Evolutionary conservation across 2,888 invertebrate species (phyloP).

Genomic region (Eurois occulta): DNA sequence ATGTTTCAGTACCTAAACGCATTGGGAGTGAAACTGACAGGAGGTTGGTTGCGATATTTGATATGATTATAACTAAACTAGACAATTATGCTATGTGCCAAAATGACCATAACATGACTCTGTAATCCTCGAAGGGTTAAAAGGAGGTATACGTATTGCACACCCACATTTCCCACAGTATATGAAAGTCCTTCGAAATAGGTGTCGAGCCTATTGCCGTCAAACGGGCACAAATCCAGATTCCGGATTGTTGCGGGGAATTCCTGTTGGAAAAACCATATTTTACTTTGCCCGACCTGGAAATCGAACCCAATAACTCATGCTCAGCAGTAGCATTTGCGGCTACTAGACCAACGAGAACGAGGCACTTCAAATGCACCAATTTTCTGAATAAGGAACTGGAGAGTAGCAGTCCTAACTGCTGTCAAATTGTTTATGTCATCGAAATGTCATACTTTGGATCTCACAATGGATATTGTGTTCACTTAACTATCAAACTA

Average conservation of each 20-base stretch:
- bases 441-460: slow-evolving; percentile 9
- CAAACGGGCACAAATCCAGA: neutral
- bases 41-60: slow-evolving; percentile 2
- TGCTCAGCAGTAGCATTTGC: neutral
- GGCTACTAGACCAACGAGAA: neutral
- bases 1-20: neutral
- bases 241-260: neutral
- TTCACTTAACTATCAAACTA: neutral
- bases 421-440: neutral
- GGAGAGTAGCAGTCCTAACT: no score
- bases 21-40: neutral
- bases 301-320: neutral
- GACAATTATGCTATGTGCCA: neutral
- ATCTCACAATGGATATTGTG: slow-evolving; percentile 14
- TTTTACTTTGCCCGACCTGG: neutral
- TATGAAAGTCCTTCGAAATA: neutral
- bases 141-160: neutral
- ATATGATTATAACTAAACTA: slow-evolving; percentile 7
- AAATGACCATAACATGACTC: neutral
- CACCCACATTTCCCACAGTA: neutral
- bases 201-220: neutral
- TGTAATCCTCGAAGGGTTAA: neutral
- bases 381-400: neutral
- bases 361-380: neutral
- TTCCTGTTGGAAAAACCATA: neutral